These are phyloP conservation scores for Cheilosia pagana DNA, from an alignment of 2,888 invertebrate species.

Conservation along the genomic window DNA sequence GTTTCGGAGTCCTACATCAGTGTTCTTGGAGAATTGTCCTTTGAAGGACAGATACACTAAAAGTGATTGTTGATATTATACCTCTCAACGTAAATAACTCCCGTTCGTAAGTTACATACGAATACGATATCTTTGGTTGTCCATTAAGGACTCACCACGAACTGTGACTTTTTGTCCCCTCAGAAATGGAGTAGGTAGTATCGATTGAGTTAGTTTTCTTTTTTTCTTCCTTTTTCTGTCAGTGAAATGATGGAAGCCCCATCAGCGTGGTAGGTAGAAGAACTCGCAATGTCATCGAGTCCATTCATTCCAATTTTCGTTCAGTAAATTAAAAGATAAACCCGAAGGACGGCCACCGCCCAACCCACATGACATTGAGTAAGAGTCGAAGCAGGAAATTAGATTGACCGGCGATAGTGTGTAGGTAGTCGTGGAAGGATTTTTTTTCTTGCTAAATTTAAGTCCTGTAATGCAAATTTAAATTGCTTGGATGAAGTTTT, in stretches of 20 bases:
- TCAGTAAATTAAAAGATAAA: conserved; percentile 3
- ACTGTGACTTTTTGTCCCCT: conserved; percentile 8
- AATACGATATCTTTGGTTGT: not conserved
- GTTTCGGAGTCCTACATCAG: not conserved
- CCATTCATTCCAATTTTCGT: not conserved
- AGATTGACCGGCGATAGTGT: not conserved
- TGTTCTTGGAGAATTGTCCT: not conserved
- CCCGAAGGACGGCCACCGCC: not conserved
- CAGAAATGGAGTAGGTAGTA: conserved; percentile 6
- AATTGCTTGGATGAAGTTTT: not conserved
- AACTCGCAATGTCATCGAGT: conserved; percentile 18
- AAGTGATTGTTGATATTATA: conserved; percentile 9
- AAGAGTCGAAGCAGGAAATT: not conserved
- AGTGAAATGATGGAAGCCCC: not conserved
- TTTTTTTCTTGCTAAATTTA: not conserved
- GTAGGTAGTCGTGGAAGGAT: not conserved
- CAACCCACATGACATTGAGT: not conserved
- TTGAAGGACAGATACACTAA: conserved; percentile 3
- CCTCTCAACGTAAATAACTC: not conserved
- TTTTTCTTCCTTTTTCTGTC: not conserved
- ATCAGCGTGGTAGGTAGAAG: not conserved
- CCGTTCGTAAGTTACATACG: not conserved
- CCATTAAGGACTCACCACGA: conserved; percentile 31
- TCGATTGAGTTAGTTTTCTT: not conserved
- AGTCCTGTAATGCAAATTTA: not conserved